Conservation (phyloP, 2,797 vertebrate genomes). For the Scolopax bukidnonensis region DNA sequence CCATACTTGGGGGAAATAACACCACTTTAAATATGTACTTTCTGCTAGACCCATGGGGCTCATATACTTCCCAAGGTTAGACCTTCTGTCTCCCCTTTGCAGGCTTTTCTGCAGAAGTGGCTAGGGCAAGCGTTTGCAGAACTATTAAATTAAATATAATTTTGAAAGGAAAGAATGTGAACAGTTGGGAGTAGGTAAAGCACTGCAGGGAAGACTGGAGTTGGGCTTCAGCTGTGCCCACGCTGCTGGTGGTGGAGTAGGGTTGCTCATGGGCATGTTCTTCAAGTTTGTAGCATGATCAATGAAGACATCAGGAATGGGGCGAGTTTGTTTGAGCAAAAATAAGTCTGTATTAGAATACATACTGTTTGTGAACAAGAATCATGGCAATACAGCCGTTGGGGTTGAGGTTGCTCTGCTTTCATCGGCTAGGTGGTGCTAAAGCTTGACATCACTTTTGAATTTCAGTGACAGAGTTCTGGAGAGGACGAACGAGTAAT, state of each 20-base stretch:
- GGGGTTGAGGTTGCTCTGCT: not conserved
- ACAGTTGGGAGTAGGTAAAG: not conserved
- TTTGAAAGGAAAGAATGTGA: not conserved
- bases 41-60: not conserved
- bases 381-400: rapidly evolving
- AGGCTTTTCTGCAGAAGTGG: not conserved
- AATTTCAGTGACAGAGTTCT: not conserved
- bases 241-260: not conserved
- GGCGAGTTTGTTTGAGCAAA: not conserved
- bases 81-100: not conserved
- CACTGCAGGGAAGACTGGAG: not conserved
- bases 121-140: not conserved
- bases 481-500: not conserved
- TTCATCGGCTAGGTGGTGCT: not conserved
- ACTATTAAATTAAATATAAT: not conserved
- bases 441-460: not conserved
- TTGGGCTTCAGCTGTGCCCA: not conserved
- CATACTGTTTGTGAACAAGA: not conserved
- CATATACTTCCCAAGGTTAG: not conserved
- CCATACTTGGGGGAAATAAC: not conserved
- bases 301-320: not conserved
- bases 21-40: not conserved
- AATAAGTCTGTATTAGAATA: not conserved
- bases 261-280: not conserved
- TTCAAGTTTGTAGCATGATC: not conserved